These are phyloP conservation scores for Cuculus canorus DNA, from an alignment of 2,797 vertebrate species.

Conservation along the genomic window DNA sequence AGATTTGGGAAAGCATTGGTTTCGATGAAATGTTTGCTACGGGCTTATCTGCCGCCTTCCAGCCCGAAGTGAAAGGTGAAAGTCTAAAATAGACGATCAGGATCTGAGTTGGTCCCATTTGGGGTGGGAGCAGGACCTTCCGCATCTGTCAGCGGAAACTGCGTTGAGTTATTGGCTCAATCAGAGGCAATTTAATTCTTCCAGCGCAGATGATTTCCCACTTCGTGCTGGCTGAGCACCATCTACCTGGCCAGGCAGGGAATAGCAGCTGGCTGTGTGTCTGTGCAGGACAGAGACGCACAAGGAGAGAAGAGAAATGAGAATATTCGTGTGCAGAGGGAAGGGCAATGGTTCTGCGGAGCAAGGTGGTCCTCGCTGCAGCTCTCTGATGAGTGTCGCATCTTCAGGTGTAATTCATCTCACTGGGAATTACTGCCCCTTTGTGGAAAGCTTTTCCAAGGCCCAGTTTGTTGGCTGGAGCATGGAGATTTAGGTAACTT, in stretches of 20 bases:
- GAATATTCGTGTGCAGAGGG: neutral
- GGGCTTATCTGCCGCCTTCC: neutral
- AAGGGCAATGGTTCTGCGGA: neutral
- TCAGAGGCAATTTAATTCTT: neutral
- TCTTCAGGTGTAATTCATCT: neutral
- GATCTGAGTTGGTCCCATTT: neutral
- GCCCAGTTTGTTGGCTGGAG: neutral
- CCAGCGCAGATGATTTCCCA: neutral
- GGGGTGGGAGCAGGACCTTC: neutral
- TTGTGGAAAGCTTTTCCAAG: neutral
- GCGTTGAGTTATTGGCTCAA: neutral
- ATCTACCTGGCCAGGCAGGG: conserved; percentile 65
- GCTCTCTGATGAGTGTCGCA: neutral
- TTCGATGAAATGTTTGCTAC: neutral
- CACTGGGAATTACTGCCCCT: neutral
- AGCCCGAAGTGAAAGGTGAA: neutral
- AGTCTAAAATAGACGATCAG: neutral
- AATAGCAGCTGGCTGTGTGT: conserved; percentile 17
- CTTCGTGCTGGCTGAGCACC: conserved; percentile 57
- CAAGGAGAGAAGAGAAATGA: neutral
- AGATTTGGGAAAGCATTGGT: neutral
- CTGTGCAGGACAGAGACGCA: neutral
- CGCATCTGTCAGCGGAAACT: neutral
- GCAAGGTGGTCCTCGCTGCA: neutral
- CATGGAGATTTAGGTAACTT: neutral